Evolutionary conservation across 2,888 invertebrate genomes (phyloP), one percentile per base, ranked within the genome.

Genomic region (Autographa pulchrina): DNA sequence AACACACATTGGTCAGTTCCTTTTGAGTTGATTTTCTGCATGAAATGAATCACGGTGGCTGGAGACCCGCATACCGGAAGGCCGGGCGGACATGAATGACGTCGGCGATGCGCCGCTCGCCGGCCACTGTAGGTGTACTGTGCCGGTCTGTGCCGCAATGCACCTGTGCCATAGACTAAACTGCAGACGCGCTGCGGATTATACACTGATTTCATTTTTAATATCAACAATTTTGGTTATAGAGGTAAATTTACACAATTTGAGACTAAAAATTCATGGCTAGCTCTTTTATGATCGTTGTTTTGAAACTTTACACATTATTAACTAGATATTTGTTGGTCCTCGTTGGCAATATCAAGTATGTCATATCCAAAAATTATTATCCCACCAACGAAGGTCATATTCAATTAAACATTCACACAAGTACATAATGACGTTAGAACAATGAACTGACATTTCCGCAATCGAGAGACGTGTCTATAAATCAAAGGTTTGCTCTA

Each of bases 111-210:
- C 74, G 67, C 70, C 48, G 48, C 43, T 7, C 43, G 48, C 68
- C 68, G 75, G 13, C 60, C 70, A 62, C 62, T 68, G 76, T 65
- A 65, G 68, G 71, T 70, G 70, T 58, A 68, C 71, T 62, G 68
- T 74, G 82, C 85, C 83, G 70, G 58, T 66, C 71, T 60, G 68
- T 74, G 82, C 85, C 83, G 85, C 86, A 90, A 78, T 87, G 87
- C 88, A 88, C 83, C 85, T 85, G 83, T 81, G 66, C 38, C 85
- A 86, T 68, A 86, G 87, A 88, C 38, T 81, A 83, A 16, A 9
- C 18, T 56, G 77, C 63, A 78, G 81, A 59, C 7, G 4, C 56
- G 56, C 67, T 38, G 60, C 60, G 77, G 48, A 16, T 20, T 18
- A 31, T 35, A 8, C 8, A 18, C 6, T 8, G 4, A 63, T 13